A percentile compares a stretch with the other conserved stretches of the same genome.
These are phyloP conservation scores for Struthio camelus DNA, from an alignment of 2,113 vertebrate species.

Conservation along the genomic window DNA sequence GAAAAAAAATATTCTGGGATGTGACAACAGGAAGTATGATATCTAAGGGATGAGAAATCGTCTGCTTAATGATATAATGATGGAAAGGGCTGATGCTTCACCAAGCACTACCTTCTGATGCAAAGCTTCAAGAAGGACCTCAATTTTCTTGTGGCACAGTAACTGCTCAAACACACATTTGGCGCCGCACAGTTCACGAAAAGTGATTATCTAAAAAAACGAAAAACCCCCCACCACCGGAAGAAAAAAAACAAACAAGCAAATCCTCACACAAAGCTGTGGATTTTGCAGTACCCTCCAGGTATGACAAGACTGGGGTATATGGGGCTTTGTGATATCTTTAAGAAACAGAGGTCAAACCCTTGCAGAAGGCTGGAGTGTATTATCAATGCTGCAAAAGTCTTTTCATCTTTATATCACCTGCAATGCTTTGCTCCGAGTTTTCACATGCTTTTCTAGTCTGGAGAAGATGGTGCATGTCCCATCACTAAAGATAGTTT, in stretches of 20 bases:
- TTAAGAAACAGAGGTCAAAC: not conserved
- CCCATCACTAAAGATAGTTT: not conserved
- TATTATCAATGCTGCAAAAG: not conserved
- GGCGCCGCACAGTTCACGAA: not conserved
- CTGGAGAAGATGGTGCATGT: fast-evolving
- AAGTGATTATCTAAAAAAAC: not conserved
- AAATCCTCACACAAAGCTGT: not conserved
- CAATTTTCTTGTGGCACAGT: not conserved
- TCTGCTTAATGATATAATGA: not conserved
- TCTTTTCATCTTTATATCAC: not conserved
- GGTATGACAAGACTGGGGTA: not conserved
- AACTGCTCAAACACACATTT: not conserved
- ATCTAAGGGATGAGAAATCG: not conserved
- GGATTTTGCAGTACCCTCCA: not conserved
- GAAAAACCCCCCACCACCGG: too few relatives aligned
- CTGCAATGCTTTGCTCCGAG: not conserved
- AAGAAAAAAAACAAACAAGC: not conserved
- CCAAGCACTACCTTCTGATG: too few relatives aligned
- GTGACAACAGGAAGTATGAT: not conserved
- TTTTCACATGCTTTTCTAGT: not conserved
- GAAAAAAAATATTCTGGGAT: not conserved
- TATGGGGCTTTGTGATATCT: not conserved
- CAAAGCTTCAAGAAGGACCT: not conserved
- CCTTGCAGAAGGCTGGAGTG: not conserved
- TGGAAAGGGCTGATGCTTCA: not conserved